Base-by-base conservation (phyloP, 2,797 vertebrate species). In the Avahi laniger region DNA sequence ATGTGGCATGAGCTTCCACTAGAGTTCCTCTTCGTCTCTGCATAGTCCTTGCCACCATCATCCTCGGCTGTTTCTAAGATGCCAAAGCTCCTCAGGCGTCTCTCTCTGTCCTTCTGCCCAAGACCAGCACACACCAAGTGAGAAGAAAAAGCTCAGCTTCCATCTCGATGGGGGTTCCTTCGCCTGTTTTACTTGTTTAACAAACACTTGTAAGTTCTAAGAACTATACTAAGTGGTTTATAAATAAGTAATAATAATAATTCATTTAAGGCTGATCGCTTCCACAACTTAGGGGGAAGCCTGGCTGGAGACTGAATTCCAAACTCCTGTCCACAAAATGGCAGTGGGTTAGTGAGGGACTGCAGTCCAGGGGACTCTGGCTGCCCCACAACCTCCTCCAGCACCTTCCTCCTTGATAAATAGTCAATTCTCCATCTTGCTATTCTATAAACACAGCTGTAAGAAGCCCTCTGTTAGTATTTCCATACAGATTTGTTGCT, bases 1-100 rank as follows among this genome's bases (percentile, higher is more conserved):
- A 17, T 0, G 2, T 30, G 52, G n/a, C 10, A 4, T 0, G 1
- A 6, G 52, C 6, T 33, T 70, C 50, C 8, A 4, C 22, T 4
- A 2, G 57, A 48, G 10, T 24, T 18, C 41, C 61, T 57, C 82
- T 70, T 30, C 1, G 0, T 38, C 18, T 28, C 30, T 28, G 11
- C 12, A 1, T 26, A 38, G 59, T 24, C 67, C 38, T 70, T 80
- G 73, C 59, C 30, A 1, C 2, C 0, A 3, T 33, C 12, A 17
- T 63, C 28, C 54, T 38, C 8, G 22, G 24, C 46, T 7, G 0
- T 33, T 80, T 75, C 67, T 85, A 38, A 20, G 57, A 11, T 33
- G 10, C 67, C 50, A 2, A 14, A n/a, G 7, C 5, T 5, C 69
- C 59, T 61, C 18, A 14, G 28, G 28, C 2, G 41, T n/a, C 30